phyloP scores from a whole-genome alignment of 2,888 invertebrate genomes.

The Conops quadrifasciatus region DNA sequence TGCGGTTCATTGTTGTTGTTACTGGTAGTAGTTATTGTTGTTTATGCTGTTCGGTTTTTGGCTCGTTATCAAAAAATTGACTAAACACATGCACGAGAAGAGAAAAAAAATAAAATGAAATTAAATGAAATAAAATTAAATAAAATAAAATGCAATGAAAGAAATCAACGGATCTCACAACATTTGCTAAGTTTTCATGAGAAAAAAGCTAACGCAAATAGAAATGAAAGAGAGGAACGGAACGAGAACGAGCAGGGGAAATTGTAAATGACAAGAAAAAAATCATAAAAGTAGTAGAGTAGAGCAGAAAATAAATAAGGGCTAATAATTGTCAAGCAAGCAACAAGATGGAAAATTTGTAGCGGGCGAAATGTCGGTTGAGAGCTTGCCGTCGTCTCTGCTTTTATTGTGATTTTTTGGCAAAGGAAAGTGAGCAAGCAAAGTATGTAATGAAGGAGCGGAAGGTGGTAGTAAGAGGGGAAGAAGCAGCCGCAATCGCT shows the following conservation, averaged over 20 bases:
- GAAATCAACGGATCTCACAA: constrained; percentile 1
- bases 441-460: not conserved
- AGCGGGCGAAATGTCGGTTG: not conserved
- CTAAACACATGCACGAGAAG: not conserved
- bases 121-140: not conserved
- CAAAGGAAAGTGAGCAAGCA: not conserved
- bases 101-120: too few relatives aligned
- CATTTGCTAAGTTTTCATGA: constrained; percentile 22
- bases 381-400: not conserved
- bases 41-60: constrained; percentile 7
- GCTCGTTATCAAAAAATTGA: constrained; percentile 28
- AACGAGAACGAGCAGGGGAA: not conserved
- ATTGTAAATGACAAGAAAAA: not conserved
- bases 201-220: not conserved
- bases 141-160: not conserved
- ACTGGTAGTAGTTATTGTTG: too few relatives aligned
- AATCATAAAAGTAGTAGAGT: not conserved
- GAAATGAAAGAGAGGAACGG: not conserved
- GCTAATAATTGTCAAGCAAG: constrained; percentile 37
- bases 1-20: too few relatives aligned
- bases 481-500: not conserved
- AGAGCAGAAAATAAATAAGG: constrained; percentile 22
- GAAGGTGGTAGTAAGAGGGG: not conserved
- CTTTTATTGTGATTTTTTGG: not conserved
- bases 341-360: constrained; percentile 37